Conservation (phyloP, 2,888 invertebrate genomes). For the Cheilosia urbana region DNA sequence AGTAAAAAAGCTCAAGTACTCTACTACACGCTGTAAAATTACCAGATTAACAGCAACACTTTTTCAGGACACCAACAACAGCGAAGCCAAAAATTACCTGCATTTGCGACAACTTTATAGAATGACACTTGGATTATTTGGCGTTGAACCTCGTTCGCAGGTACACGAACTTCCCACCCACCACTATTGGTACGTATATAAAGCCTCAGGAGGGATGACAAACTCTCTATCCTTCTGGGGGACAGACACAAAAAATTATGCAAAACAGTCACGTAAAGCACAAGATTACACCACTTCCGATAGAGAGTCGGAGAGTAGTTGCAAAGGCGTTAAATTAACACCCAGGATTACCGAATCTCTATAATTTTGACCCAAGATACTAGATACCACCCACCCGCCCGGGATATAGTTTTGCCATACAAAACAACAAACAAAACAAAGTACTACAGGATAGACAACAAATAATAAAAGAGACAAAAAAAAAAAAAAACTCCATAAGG, state of each 20-base stretch:
- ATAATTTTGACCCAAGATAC: conserved; percentile 72
- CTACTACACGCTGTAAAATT: conserved; percentile 47
- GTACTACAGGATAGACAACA: conserved; percentile 27
- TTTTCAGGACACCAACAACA: conserved; percentile 34
- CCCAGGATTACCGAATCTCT: conserved; percentile 67
- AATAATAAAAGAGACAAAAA: conserved; percentile 18
- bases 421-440: conserved; percentile 65
- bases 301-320: conserved; percentile 59
- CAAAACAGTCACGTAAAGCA: conserved; percentile 75
- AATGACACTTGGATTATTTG: conserved; percentile 71
- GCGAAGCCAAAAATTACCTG: conserved; percentile 65
- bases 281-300: conserved; percentile 73
- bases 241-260: conserved; percentile 57
- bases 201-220: not conserved
- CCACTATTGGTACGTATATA: not conserved
- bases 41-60: conserved; percentile 40
- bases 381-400: not conserved
- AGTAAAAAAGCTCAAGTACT: conserved; percentile 59
- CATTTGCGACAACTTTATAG: conserved; percentile 65
- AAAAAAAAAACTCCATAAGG: conserved; percentile 49
- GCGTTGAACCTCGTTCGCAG: conserved; percentile 49
- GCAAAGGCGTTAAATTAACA: conserved; percentile 73
- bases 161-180: not conserved
- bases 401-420: conserved; percentile 1
- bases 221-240: conserved; percentile 20